Percentiles rank a stretch among this genome's conserved stretches.
Conservation (phyloP, 2,113 vertebrate genomes). For the Centropus bengalensis region DNA sequence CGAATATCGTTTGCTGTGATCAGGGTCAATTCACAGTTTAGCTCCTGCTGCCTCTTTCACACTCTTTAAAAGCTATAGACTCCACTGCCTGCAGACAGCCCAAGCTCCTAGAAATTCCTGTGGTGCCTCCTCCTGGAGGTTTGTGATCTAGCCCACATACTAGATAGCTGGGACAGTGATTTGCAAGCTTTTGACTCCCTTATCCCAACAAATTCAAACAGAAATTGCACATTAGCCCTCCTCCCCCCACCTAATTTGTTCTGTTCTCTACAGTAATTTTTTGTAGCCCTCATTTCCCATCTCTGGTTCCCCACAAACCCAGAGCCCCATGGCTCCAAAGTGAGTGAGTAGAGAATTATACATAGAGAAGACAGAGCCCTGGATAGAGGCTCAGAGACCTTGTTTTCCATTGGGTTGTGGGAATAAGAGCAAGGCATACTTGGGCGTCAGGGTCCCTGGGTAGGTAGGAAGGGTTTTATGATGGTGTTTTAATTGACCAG, state of each 20-base stretch:
- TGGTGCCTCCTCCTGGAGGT: neutral
- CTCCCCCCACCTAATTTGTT: neutral
- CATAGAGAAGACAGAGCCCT: neutral
- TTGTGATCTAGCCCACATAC: neutral
- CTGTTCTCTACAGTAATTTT: neutral
- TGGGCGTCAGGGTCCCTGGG: neutral
- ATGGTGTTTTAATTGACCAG: neutral
- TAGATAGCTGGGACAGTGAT: too few relatives aligned
- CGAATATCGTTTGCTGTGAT: neutral
- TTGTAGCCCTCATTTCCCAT: neutral
- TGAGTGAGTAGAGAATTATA: neutral
- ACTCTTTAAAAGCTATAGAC: neutral
- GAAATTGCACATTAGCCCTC: neutral
- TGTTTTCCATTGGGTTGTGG: neutral
- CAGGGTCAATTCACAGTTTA: neutral
- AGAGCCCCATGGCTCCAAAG: neutral
- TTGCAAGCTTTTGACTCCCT: too few relatives aligned
- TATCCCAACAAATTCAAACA: neutral
- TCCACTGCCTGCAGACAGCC: neutral
- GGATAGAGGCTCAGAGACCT: neutral
- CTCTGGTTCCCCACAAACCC: neutral
- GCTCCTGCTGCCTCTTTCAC: neutral
- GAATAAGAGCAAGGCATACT: neutral
- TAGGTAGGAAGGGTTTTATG: neutral
- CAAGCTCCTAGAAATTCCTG: neutral